Base-by-base conservation (phyloP, 1,140 invertebrate genomes). In the Sogatella furcifera region DNA sequence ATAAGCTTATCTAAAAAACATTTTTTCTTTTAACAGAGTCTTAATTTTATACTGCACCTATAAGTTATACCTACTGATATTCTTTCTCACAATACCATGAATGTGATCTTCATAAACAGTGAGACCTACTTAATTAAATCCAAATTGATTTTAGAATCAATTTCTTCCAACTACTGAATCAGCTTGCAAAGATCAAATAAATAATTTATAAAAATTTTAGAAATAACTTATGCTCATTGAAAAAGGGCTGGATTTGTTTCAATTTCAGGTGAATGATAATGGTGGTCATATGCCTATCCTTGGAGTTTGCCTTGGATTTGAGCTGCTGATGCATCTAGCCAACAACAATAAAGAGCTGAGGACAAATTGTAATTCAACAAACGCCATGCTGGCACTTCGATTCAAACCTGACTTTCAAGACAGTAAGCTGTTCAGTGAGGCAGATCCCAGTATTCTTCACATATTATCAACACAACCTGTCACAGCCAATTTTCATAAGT, bases 261-360 rank as follows among this genome's bases (percentile, higher is more conserved):
- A n/a, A n/a, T n/a, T n/a, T n/a, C 19, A 64, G 55, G 72, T 84
- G 17, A 92, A 93, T 68, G 70, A 85, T 14, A 72, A 77, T 5
- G 85, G 84, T 13, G 81, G 83, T 58, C 85, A 84, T 69, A 92
- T 92, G 70, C 92, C 92, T 0, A 72, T 95, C 34, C 88, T 90
- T 77, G 92, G 89, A 2, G 92, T 87, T 8, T 96, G 93, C 70
- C 75, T 93, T 2, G 92, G 92, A 46, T 93, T 94, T 73, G 88
- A 96, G 70, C 70, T 92, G 22, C 69, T 96, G 17, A 22, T 65
- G 17, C 56, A 62, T 52, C 31, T 64, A 5, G 49, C 43, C 17
- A 55, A 52, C 19, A 24, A 57, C 4, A 57, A 60, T 38, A 60
- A 55, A 38, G 57, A 61, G 15, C 41, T 62, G 22, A 24, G 53